Evolutionary conservation across 2,888 invertebrate genomes (phyloP).

Genomic region (Clistopyga incitator): DNA sequence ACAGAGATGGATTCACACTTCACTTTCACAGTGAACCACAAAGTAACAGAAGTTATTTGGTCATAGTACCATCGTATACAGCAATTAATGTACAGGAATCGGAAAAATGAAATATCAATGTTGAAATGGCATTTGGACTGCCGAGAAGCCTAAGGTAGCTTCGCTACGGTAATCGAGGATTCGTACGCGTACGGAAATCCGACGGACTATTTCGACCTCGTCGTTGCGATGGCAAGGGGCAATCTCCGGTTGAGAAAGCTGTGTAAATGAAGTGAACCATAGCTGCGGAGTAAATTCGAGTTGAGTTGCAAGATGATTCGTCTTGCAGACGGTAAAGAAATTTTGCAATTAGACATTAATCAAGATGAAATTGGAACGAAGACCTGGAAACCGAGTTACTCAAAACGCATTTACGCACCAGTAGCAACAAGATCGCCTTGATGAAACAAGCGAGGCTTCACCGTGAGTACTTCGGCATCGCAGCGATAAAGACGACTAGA

Average conservation of each 20-base stretch:
- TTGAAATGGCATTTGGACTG: slow-evolving; percentile 20
- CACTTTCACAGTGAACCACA: no score
- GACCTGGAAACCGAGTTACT: slow-evolving; percentile 29
- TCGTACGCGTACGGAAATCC: slow-evolving; percentile 20
- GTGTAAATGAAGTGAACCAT: slow-evolving; percentile 2
- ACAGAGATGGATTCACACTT: no score
- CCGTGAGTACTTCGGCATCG: slow-evolving; percentile 37
- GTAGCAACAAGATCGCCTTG: slow-evolving; percentile 5
- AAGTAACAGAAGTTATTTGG: not conserved
- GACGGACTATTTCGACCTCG: slow-evolving; percentile 33
- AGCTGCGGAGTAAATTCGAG: slow-evolving; percentile 14
- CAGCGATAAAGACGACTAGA: slow-evolving; percentile 3
- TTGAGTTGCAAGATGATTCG: slow-evolving; percentile 24
- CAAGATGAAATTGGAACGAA: slow-evolving; percentile 67
- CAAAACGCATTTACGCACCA: slow-evolving; percentile 5
- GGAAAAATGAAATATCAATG: not conserved
- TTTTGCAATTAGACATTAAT: slow-evolving; percentile 77
- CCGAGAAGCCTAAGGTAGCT: slow-evolving; percentile 27
- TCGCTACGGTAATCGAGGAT: slow-evolving; percentile 37
- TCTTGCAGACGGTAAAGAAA: slow-evolving; percentile 64
- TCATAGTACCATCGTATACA: not conserved
- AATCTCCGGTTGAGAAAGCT: slow-evolving; percentile 34
- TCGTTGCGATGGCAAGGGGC: slow-evolving; percentile 24
- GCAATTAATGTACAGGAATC: not conserved
- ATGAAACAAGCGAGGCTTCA: slow-evolving; percentile 11